Percentiles rank a stretch among this genome's conserved stretches.
Conservation (phyloP, 2,113 vertebrate genomes). For the Poeciliopsis retropinna region DNA sequence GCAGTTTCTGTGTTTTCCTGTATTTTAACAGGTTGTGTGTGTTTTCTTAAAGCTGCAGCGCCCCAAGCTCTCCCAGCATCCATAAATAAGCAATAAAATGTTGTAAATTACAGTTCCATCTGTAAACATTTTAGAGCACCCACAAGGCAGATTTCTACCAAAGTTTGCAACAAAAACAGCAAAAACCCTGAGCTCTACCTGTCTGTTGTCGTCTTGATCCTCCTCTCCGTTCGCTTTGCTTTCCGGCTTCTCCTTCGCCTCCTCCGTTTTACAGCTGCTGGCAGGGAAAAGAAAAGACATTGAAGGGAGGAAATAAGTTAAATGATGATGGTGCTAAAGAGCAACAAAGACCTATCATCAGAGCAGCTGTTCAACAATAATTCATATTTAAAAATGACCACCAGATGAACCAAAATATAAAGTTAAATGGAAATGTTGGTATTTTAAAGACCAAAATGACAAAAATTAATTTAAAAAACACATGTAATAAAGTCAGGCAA, state of each 20-base stretch:
- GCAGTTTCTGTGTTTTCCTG: too few species aligned
- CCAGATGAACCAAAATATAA: too few species aligned
- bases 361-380: too few species aligned
- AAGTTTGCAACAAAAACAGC: neutral
- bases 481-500: too few species aligned
- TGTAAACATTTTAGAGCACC: neutral
- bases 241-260: slow-evolving; percentile 67
- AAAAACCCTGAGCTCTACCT: slow-evolving; percentile 51
- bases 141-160: neutral
- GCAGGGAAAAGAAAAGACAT: neutral
- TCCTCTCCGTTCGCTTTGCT: slow-evolving; percentile 66
- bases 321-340: too few species aligned
- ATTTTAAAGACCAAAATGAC: too few species aligned
- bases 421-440: too few species aligned
- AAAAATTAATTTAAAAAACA: too few species aligned
- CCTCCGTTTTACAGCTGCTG: slow-evolving; percentile 71
- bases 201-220: slow-evolving; percentile 66
- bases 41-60: neutral
- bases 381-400: too few species aligned
- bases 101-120: neutral
- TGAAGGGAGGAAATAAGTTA: too few species aligned
- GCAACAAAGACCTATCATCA: too few species aligned
- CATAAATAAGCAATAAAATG: neutral
- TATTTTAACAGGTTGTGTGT: neutral
- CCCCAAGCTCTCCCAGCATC: too few species aligned